Evolutionary conservation across 2,888 invertebrate genomes (phyloP).

Genomic region (Mythimna pallens): DNA sequence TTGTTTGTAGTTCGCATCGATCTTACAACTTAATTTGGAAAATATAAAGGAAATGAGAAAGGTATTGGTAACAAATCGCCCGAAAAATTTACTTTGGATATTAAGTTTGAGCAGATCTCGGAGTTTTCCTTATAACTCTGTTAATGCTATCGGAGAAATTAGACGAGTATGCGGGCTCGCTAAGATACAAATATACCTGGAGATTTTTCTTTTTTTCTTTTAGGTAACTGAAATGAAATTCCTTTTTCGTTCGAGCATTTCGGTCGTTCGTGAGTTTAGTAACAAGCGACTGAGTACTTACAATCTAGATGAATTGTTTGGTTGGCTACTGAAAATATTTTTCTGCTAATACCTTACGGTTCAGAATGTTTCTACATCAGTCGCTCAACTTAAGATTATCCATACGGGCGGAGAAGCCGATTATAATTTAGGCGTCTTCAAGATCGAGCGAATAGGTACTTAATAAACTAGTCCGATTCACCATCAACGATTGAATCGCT

Average conservation of each 20-base stretch:
- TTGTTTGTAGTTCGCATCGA: slow-evolving; percentile 58
- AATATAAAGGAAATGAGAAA: slow-evolving; percentile 58
- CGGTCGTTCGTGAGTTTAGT: slow-evolving; percentile 23
- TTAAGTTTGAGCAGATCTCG: slow-evolving; percentile 56
- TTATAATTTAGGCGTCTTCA: too few relatives aligned
- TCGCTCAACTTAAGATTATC: not conserved
- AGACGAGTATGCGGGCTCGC: slow-evolving; percentile 40
- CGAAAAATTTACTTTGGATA: slow-evolving; percentile 66
- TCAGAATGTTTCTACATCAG: slow-evolving; percentile 4
- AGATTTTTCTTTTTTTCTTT: slow-evolving; percentile 16
- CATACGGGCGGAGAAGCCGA: not conserved
- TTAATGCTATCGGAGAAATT: slow-evolving; percentile 50
- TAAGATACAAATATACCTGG: slow-evolving; percentile 33
- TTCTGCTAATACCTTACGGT: not conserved
- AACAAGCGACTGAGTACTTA: slow-evolving; percentile 31
- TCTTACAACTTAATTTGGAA: slow-evolving; percentile 50
- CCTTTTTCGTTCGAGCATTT: slow-evolving; percentile 34
- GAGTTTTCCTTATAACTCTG: slow-evolving; percentile 47
- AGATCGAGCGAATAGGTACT: too few relatives aligned
- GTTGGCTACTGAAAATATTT: slow-evolving; percentile 23
- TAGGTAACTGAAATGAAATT: slow-evolving; percentile 30
- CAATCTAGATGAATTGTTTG: slow-evolving; percentile 24
- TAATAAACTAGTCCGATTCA: too few relatives aligned
- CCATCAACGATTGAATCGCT: too few relatives aligned
- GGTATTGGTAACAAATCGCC: slow-evolving; percentile 58